phyloP scores from a whole-genome alignment of 1,140 invertebrate species.

The Heliconius eleuchia region DNA sequence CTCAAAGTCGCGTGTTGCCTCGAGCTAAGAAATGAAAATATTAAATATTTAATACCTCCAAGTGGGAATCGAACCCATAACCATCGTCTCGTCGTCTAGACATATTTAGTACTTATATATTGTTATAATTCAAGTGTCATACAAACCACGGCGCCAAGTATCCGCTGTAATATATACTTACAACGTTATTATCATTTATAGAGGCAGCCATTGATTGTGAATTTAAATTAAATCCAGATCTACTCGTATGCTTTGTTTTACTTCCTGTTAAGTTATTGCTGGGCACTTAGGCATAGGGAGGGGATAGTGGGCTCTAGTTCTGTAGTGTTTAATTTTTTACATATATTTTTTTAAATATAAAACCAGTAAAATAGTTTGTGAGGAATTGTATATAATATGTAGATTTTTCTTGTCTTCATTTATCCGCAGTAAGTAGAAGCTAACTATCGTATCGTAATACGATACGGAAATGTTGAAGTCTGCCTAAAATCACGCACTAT shows the following conservation, averaged over 20 bases:
- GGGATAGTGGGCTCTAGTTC: background rate
- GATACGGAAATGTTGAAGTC: too few species aligned
- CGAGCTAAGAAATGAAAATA: too few species aligned
- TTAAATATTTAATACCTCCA: too few species aligned
- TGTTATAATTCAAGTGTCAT: constrained; percentile 1
- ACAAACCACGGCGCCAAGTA: background rate
- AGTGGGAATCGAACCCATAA: background rate
- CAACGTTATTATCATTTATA: background rate
- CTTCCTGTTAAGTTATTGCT: background rate
- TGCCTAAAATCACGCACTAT: too few species aligned
- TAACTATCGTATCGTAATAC: too few species aligned
- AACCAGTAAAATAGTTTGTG: too few species aligned
- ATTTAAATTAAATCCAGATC: constrained; percentile 2
- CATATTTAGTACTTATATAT: background rate
- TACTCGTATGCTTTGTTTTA: background rate
- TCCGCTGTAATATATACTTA: background rate
- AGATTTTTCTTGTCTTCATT: too few species aligned
- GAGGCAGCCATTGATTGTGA: background rate
- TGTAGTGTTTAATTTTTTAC: too few species aligned
- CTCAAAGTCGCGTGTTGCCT: too few species aligned
- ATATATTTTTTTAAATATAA: too few species aligned
- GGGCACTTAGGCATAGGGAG: background rate
- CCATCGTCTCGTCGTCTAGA: background rate
- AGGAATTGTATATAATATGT: too few species aligned
- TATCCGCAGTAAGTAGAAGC: too few species aligned